Conservation (phyloP, 2,113 vertebrate species). For the Telmatochromis sp. region DNA sequence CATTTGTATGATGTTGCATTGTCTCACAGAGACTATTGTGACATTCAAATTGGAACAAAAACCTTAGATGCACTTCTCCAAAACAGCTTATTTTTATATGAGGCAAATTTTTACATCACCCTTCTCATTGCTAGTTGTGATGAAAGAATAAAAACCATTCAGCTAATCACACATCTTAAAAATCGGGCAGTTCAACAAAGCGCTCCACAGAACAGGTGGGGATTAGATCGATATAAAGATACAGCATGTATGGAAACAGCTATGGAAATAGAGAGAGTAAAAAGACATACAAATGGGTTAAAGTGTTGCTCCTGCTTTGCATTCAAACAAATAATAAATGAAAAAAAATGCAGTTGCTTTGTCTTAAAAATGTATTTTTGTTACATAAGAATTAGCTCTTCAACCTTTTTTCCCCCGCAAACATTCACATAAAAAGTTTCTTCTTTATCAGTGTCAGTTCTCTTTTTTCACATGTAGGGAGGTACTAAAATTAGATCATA, state of each 20-base stretch:
- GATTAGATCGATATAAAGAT: background rate
- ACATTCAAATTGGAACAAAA: background rate
- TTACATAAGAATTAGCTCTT: background rate
- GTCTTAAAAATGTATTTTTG: background rate
- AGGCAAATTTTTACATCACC: background rate
- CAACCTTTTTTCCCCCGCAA: rapidly evolving
- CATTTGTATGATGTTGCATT: background rate
- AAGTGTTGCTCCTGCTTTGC: background rate
- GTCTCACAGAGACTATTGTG: background rate
- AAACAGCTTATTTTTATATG: background rate
- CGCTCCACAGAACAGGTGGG: background rate
- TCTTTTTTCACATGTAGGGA: background rate
- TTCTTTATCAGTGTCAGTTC: background rate
- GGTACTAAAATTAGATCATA: background rate
- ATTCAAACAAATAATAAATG: background rate
- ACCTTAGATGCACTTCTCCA: background rate
- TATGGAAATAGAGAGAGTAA: background rate
- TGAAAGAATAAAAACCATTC: background rate
- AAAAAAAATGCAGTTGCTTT: background rate
- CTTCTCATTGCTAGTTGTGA: background rate
- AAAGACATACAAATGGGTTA: background rate
- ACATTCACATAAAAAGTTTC: background rate
- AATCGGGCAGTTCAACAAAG: background rate
- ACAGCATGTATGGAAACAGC: background rate
- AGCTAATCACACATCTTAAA: background rate